Conservation (phyloP, 2,797 vertebrate species). For the Parambassis ranga region DNA sequence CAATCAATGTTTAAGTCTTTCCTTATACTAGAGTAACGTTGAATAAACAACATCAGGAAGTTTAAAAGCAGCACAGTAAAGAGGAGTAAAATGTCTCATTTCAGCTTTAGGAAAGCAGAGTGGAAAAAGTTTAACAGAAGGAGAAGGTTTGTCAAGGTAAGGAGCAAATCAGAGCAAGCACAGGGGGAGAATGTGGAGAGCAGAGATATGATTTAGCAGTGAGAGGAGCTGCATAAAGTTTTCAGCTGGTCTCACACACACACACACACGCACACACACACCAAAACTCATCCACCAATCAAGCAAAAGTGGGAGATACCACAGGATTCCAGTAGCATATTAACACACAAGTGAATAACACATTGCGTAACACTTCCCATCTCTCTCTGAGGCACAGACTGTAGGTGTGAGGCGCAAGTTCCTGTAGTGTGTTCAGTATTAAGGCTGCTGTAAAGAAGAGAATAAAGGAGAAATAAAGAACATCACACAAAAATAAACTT, state of each 20-base stretch:
- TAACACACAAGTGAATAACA: slow-evolving; percentile 27
- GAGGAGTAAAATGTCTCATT: slow-evolving; percentile 1
- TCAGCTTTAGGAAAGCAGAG: neutral
- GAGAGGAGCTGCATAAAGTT: slow-evolving; percentile 26
- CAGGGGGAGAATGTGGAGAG: slow-evolving; percentile 31
- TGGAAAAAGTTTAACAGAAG: neutral
- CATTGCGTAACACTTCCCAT: too few species aligned
- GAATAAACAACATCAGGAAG: neutral
- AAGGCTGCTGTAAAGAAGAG: neutral
- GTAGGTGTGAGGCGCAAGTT: neutral
- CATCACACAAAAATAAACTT: too few species aligned
- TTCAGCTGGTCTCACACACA: slow-evolving; percentile 6
- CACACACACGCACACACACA: neutral
- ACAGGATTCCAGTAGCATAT: slow-evolving; percentile 32
- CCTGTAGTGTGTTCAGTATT: too few species aligned
- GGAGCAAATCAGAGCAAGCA: slow-evolving; percentile 26
- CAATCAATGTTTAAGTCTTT: too few species aligned
- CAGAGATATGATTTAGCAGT: slow-evolving; percentile 49
- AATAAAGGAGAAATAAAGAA: neutral
- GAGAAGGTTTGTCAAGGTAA: slow-evolving; percentile 21
- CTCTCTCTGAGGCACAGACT: neutral
- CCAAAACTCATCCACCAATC: slow-evolving; percentile 17
- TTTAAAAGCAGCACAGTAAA: slow-evolving; percentile 1
- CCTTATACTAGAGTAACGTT: too few species aligned
- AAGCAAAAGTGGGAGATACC: slow-evolving; percentile 18